A percentile compares a stretch with the other conserved stretches of the same genome.
Evolutionary conservation across 2,113 vertebrate genomes (phyloP).

Genomic region (Myanophis thanlyinensis): DNA sequence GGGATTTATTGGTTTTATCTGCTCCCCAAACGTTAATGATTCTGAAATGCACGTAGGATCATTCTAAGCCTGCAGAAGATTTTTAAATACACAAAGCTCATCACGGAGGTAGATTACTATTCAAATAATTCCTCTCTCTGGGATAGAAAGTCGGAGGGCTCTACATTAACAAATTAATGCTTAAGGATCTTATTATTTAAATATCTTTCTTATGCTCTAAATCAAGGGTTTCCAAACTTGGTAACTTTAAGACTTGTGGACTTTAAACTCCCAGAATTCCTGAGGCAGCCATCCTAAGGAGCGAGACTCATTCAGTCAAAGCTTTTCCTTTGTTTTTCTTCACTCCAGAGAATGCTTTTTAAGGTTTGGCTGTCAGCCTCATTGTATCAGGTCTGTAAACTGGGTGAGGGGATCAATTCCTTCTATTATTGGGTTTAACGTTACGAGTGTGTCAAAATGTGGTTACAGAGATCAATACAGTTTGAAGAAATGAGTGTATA

Average conservation of each 20-base stretch:
- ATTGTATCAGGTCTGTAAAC: neutral
- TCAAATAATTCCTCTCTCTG: neutral
- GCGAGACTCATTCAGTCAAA: neutral
- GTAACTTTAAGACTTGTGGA: neutral
- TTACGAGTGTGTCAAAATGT: neutral
- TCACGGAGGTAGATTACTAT: neutral
- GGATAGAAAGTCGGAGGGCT: neutral
- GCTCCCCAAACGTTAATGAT: neutral
- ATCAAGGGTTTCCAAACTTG: neutral
- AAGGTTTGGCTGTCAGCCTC: neutral
- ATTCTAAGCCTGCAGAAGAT: neutral
- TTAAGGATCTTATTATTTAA: neutral
- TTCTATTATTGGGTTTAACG: neutral
- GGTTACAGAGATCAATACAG: neutral
- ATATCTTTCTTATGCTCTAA: neutral
- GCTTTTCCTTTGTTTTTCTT: neutral
- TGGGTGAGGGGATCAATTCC: neutral
- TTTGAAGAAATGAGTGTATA: neutral
- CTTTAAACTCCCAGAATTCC: neutral
- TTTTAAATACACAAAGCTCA: neutral
- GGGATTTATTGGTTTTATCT: neutral
- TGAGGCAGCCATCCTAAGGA: neutral
- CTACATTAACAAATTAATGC: neutral
- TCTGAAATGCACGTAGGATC: neutral
- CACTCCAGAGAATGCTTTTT: neutral